These are phyloP conservation scores for Stenopsyche tienmushanensis DNA, from an alignment of 1,140 invertebrate species.

Conservation along the genomic window DNA sequence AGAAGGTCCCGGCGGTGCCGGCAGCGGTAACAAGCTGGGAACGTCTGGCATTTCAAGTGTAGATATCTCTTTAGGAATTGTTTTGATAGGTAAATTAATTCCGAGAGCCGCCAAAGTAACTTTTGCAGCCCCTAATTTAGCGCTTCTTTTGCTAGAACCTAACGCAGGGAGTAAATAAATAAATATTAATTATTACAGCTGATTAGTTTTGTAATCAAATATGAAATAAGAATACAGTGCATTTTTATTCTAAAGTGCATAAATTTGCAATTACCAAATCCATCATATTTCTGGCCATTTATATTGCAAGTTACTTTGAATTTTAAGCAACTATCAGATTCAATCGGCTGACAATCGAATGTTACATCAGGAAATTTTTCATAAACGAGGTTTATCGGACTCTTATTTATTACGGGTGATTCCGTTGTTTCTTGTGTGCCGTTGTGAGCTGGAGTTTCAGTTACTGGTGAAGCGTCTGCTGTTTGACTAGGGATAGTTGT, in stretches of 20 bases:
- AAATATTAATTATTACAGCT: neutral
- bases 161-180: constrained; percentile 22
- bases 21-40: constrained; percentile 38
- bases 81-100: constrained; percentile 45
- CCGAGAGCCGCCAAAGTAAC: constrained; percentile 74
- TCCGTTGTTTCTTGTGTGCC: neutral
- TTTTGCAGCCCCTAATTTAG: constrained; percentile 84
- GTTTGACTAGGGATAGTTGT: too few species aligned
- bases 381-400: constrained; percentile 84
- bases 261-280: too few species aligned
- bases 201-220: constrained; percentile 9
- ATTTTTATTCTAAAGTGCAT: constrained; percentile 42
- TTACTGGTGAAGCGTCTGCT: too few species aligned
- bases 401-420: constrained; percentile 56
- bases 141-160: constrained; percentile 86
- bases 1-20: constrained; percentile 39
- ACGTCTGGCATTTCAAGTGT: constrained; percentile 48
- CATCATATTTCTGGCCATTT: constrained; percentile 75
- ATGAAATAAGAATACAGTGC: constrained; percentile 17
- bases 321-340: constrained; percentile 61
- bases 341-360: constrained; percentile 74
- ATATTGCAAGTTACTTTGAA: constrained; percentile 82
- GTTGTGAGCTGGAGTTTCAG: neutral
- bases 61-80: constrained; percentile 44
- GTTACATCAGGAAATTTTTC: constrained; percentile 80